A percentile compares a stretch with the other conserved stretches of the same genome.
Conservation (phyloP, 2,113 vertebrate species). For the Daphoenositta chrysoptera region DNA sequence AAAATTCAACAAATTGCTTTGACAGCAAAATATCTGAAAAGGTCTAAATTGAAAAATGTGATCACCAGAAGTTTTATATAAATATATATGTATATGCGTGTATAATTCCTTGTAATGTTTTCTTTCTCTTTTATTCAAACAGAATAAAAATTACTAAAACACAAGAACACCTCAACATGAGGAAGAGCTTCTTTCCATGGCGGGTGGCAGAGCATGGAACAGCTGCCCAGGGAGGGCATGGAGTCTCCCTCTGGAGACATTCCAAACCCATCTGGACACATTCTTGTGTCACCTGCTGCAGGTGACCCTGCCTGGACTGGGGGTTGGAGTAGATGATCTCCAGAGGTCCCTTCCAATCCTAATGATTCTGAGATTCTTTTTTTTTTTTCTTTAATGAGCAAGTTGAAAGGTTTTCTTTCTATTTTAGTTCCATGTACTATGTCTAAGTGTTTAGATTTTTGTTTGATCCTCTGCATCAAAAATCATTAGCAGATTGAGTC, state of each 20-base stretch:
- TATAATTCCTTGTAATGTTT: neutral
- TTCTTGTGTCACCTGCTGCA: neutral
- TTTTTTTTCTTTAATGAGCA: neutral
- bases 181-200: neutral
- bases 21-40: neutral
- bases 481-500: neutral
- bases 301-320: neutral
- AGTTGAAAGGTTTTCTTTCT: neutral
- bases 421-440: neutral
- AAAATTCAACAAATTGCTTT: neutral
- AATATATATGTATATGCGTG: neutral
- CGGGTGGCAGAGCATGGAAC: neutral
- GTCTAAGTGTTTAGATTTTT: neutral
- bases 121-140: neutral
- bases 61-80: neutral
- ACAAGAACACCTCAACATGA: neutral
- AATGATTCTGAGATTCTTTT: neutral
- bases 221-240: neutral
- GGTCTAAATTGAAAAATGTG: neutral
- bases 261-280: fast-evolving
- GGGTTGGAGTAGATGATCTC: neutral
- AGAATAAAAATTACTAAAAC: neutral
- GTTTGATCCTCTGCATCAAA: neutral
- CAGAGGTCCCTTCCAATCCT: neutral
- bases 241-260: neutral